Base-by-base conservation (phyloP, 2,113 vertebrate species). In the Uropsilus gracilis region DNA sequence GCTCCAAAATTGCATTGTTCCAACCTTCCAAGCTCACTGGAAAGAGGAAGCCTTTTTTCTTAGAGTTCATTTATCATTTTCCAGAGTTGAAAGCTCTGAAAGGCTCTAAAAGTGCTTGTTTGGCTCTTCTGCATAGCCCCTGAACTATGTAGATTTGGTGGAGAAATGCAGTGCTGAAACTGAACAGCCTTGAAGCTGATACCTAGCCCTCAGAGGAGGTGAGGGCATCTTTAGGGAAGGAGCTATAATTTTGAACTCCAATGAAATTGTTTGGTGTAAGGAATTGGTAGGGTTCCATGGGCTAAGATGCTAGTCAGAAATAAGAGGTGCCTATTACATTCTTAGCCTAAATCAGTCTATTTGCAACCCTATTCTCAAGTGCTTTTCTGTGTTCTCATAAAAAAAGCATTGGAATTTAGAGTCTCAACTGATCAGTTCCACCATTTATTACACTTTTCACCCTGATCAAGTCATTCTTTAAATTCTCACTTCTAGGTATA, bases 291-390 rank as follows among this genome's bases (percentile, higher is more conserved):
- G 39, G 44, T 28, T 18, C 5, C 66, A 44, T 59, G 34, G 44
- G 55, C 5, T 59, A 71, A 91, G 42, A 53, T 50, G 34, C n/a
- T 82, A 28, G 30, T 86, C 57, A 71, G 72, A 95, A 94, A 88
- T 32, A 86, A 90, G 30, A 9, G 10, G 64, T 57, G 71, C 5
- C 48, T 50, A 4, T 48, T 39, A 72, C 7, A 50, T 5, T 8
- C n/a, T 84, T 22, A 57, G 30, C 32, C 13, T 42, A 73, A 81
- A 82, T 69, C 34, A 24, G 5, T 17, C 17, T 71, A 13, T 24
- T 39, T 39, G n/a, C 4, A 63, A 13, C 2, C 22, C 20, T 1
- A 18, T 64, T 57, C 28, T 66, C 13, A 34, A 75, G 68, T 61
- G 32, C 3, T 89, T 37, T 72, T 76, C 34, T 42, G 1, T 55